Conservation (phyloP, 2,113 vertebrate genomes). For the Lamprotornis superbus region DNA sequence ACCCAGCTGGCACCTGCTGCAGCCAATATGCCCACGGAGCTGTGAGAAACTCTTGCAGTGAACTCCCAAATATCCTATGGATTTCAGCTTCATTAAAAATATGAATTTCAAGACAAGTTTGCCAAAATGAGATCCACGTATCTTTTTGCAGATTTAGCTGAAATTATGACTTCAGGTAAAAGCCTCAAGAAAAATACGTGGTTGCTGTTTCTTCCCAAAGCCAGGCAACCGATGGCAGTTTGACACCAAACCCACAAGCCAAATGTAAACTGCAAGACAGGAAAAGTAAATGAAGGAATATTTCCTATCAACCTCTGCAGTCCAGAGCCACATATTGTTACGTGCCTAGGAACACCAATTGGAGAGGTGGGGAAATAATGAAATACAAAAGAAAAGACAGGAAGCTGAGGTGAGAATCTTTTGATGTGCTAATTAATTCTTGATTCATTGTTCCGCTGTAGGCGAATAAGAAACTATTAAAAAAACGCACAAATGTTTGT, state of each 20-base stretch:
- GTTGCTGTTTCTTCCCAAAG: not conserved
- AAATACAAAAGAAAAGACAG: constrained; percentile 44
- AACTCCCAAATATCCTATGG: not conserved
- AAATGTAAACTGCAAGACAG: not conserved
- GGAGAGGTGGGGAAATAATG: not conserved
- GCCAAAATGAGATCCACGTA: not conserved
- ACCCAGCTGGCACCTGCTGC: constrained; percentile 14
- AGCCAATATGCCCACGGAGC: not conserved
- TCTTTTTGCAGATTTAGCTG: not conserved
- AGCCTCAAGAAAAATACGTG: not conserved
- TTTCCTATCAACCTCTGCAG: constrained; percentile 3
- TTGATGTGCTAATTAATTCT: constrained; percentile 55
- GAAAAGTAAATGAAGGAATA: not conserved
- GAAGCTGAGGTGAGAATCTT: constrained; percentile 58
- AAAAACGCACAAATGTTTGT: constrained; percentile 34
- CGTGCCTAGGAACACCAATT: not conserved
- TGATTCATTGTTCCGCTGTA: constrained; percentile 43
- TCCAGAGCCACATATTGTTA: constrained; percentile 2
- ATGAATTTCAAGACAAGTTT: not conserved
- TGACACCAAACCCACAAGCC: not conserved
- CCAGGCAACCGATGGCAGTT: not conserved
- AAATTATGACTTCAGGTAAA: not conserved
- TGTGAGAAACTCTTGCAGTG: not conserved
- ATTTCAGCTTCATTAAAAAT: not conserved
- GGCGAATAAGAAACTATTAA: constrained; percentile 26